Percentiles rank a stretch among this genome's conserved stretches.
Evolutionary conservation across 2,797 vertebrate species (phyloP).

Genomic region (Sebastes jordani): DNA sequence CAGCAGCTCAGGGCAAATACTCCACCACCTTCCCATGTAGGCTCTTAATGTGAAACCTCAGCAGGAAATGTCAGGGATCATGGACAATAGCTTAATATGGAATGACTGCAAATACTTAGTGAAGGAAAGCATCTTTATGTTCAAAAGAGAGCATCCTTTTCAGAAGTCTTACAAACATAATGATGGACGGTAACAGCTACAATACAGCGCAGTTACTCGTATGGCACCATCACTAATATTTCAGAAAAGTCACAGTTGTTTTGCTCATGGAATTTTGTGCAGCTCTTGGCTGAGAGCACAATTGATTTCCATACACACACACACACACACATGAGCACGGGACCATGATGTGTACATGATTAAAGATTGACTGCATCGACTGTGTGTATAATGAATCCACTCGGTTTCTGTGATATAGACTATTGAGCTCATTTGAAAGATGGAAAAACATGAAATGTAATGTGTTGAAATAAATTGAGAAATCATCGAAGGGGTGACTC

Average conservation of each 20-base stretch:
- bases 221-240: neutral
- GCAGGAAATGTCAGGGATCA: neutral
- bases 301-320: neutral
- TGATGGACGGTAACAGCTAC: neutral
- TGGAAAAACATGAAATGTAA: neutral
- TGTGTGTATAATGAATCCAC: slow-evolving; percentile 7
- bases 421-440: neutral
- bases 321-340: neutral
- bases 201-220: neutral
- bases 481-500: neutral
- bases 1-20: neutral
- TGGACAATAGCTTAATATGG: neutral
- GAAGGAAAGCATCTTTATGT: neutral
- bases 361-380: slow-evolving; percentile 14
- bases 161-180: neutral
- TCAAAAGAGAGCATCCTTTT: neutral
- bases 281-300: neutral
- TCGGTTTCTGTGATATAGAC: neutral
- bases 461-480: neutral
- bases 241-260: neutral
- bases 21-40: neutral
- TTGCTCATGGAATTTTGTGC: neutral
- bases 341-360: slow-evolving; percentile 9
- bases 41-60: neutral
- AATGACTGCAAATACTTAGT: neutral